Evolutionary conservation across 2,888 invertebrate genomes (phyloP).

Genomic region (Apodemia duryi): DNA sequence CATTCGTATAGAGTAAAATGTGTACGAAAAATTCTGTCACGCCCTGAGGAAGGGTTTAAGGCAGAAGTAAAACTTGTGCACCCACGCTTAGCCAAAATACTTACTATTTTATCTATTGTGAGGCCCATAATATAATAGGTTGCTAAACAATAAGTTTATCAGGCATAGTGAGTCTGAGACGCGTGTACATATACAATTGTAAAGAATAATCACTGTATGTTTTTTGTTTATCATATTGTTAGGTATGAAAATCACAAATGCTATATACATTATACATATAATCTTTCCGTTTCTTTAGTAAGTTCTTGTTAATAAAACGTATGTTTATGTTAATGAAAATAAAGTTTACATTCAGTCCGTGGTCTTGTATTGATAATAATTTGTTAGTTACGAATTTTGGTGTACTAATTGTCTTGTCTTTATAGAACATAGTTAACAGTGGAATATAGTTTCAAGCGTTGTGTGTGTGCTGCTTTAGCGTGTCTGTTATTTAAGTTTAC

Average conservation of each 20-base stretch:
- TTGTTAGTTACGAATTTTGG: neutral
- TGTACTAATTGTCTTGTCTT: neutral
- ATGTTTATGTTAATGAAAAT: neutral
- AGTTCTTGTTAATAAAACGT: neutral
- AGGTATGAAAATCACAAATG: neutral
- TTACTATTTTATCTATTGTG: no score
- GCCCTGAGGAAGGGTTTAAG: no score
- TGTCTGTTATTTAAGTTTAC: slow-evolving; percentile 28
- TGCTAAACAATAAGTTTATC: no score
- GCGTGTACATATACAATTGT: no score
- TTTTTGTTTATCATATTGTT: neutral
- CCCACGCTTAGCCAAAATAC: no score
- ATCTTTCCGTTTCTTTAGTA: neutral
- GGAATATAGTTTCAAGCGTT: neutral
- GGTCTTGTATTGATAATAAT: neutral
- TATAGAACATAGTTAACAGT: neutral
- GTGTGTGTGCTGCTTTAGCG: neutral
- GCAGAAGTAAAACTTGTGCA: no score
- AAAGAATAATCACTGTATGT: no score
- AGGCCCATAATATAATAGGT: no score
- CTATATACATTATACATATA: neutral
- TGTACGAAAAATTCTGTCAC: no score
- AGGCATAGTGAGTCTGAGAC: no score
- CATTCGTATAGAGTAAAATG: no score
- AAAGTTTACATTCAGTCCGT: neutral